phyloP scores from a whole-genome alignment of 2,113 vertebrate genomes.

The Lathamus discolor region DNA sequence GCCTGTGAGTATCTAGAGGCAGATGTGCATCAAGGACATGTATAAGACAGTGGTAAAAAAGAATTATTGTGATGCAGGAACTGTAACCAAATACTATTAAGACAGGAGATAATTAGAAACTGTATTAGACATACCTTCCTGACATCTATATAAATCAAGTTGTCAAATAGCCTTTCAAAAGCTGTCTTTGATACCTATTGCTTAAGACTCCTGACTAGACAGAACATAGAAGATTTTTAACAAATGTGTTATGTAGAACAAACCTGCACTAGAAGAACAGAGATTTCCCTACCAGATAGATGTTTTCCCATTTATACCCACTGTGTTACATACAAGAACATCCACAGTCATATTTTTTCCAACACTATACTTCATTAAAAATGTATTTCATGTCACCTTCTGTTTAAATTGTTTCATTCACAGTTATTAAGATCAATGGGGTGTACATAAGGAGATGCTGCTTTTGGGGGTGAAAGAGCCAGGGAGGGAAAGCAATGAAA shows the following conservation, averaged over 20 bases:
- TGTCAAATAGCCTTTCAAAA: not conserved
- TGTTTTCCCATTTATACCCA: not conserved
- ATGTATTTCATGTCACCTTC: not conserved
- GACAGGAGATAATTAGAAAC: not conserved
- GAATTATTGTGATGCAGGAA: not conserved
- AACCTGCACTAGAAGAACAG: not conserved
- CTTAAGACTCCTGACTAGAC: not conserved
- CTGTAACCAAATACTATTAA: not conserved
- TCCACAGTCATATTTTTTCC: not conserved
- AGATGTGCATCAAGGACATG: not conserved
- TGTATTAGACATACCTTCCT: not conserved
- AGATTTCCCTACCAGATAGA: fast-evolving
- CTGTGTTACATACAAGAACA: not conserved
- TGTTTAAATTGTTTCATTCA: not conserved
- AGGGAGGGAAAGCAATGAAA: not conserved
- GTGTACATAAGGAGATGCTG: not conserved
- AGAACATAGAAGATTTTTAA: not conserved
- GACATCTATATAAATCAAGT: not conserved
- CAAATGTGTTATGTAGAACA: not conserved
- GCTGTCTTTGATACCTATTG: not conserved
- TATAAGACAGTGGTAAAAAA: not conserved
- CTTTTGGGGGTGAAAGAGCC: not conserved
- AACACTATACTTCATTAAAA: not conserved
- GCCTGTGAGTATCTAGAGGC: not conserved
- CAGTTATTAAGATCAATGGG: not conserved